phyloP scores from a whole-genome alignment of 1,140 invertebrate species.

The Trialeurodes vaporariorum region DNA sequence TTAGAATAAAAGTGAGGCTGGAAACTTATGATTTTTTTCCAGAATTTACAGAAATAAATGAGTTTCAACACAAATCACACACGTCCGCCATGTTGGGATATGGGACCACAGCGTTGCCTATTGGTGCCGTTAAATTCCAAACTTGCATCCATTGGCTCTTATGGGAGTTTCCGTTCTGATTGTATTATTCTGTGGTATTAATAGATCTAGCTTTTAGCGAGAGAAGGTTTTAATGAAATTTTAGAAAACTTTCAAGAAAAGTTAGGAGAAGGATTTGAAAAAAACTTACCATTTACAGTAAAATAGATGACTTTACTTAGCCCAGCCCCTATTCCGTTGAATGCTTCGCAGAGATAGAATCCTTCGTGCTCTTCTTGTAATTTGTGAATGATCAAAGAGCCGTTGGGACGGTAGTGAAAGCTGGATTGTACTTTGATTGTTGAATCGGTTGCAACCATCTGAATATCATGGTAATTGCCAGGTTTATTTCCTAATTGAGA shows the following conservation, averaged over 20 bases:
- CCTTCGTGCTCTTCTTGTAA: slow-evolving; percentile 62
- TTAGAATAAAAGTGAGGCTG: too few species aligned
- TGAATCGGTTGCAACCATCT: neutral
- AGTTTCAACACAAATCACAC: too few species aligned
- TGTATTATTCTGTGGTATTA: too few species aligned
- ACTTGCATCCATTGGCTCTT: too few species aligned
- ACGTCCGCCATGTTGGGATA: too few species aligned
- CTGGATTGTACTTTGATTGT: slow-evolving; percentile 14
- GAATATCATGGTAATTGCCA: slow-evolving; percentile 25
- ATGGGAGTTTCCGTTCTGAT: too few species aligned
- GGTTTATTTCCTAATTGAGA: slow-evolving; percentile 17
- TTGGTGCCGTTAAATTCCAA: too few species aligned
- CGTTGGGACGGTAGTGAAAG: slow-evolving; percentile 37
- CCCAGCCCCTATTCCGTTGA: slow-evolving; percentile 68
- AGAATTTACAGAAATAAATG: too few species aligned
- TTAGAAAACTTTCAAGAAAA: neutral
- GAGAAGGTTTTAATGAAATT: neutral
- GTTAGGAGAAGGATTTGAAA: neutral
- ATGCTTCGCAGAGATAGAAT: slow-evolving; percentile 70
- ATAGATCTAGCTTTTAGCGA: neutral
- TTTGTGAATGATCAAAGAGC: slow-evolving; percentile 53
- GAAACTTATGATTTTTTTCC: too few species aligned
- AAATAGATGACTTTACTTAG: slow-evolving; percentile 61
- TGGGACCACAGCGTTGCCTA: too few species aligned
- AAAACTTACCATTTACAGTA: slow-evolving; percentile 57